Conservation (phyloP, 2,797 vertebrate species). For the Macropodus opercularis region DNA sequence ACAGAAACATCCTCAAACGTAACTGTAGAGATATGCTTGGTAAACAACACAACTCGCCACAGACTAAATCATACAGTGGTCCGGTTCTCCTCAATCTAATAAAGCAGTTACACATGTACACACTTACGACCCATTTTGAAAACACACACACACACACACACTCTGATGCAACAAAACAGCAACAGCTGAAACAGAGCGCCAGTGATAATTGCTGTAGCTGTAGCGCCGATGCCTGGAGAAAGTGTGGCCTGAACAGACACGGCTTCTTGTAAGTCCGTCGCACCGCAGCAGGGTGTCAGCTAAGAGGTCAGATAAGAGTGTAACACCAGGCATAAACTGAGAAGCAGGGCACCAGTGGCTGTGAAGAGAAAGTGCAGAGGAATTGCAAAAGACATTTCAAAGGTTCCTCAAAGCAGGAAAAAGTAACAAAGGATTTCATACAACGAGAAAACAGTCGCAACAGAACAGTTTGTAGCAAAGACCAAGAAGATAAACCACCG, state of each 20-base stretch:
- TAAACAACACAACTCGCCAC: too few relatives aligned
- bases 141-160: slow-evolving; percentile 27
- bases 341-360: slow-evolving; percentile 7
- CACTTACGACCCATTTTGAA: too few relatives aligned
- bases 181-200: slow-evolving; percentile 50
- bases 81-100: background rate
- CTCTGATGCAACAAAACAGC: slow-evolving; percentile 74
- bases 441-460: too few relatives aligned
- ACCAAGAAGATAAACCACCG: slow-evolving; percentile 4
- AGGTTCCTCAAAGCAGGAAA: too few relatives aligned
- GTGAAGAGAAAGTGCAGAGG: too few relatives aligned
- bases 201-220: slow-evolving; percentile 52
- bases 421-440: too few relatives aligned
- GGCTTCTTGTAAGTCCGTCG: slow-evolving; percentile 35
- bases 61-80: background rate
- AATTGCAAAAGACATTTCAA: too few relatives aligned
- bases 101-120: too few relatives aligned
- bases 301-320: slow-evolving; percentile 16
- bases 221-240: slow-evolving; percentile 38
- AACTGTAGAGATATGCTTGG: too few relatives aligned
- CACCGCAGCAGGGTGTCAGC: slow-evolving; percentile 10
- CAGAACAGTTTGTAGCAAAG: background rate
- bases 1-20: too few relatives aligned
- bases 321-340: slow-evolving; percentile 8
- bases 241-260: slow-evolving; percentile 12